Base-by-base conservation (phyloP, 2,888 invertebrate genomes). In the Elmis aenea region DNA sequence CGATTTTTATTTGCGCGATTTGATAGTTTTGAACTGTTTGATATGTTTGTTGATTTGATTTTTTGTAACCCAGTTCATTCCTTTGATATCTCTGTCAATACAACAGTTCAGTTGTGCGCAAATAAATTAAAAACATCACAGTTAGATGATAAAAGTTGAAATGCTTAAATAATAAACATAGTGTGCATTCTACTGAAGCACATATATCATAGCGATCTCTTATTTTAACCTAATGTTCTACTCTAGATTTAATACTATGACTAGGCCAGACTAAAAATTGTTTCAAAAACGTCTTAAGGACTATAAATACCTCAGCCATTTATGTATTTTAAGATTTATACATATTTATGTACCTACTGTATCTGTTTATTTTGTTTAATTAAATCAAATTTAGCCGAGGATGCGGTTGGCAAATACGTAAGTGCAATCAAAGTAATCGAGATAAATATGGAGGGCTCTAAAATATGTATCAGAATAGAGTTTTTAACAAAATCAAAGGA, bases 121-220 rank as follows among this genome's bases (percentile, higher is more conserved):
- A 18, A 18, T 18, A 18, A 18, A n/a, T 48, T 36, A 53, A 47
- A 52, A 58, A 62, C 62, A 66, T 66, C 65, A 66, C 65, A 66
- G 65, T 61, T 62, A 65, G 64, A 66, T 59, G 61, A 59, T 61
- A 52, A 58, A 61, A 59, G n/a, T 55, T 57, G 51, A 56, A 57
- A 57, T 47, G 48, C 55, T 30, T 28, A 27, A 38, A 18, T 8
- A 18, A 8, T 18, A n/a, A n/a, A n/a, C n/a, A 41, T 45, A 26
- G 42, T 51, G 46, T 50, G 51, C 52, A 43, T 48, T 48, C 57
- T 54, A 54, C 45, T 38, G 46, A 49, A 49, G 51, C 52, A 52
- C 51, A 40, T 36, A 38, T 43, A 41, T 40, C 25, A 31, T 42
- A 46, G 41, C 38, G 41, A 46, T 45, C 44, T 48, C 40, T 37